Base-by-base conservation (phyloP, 1,140 invertebrate genomes). In the Drosophila kepulauana region DNA sequence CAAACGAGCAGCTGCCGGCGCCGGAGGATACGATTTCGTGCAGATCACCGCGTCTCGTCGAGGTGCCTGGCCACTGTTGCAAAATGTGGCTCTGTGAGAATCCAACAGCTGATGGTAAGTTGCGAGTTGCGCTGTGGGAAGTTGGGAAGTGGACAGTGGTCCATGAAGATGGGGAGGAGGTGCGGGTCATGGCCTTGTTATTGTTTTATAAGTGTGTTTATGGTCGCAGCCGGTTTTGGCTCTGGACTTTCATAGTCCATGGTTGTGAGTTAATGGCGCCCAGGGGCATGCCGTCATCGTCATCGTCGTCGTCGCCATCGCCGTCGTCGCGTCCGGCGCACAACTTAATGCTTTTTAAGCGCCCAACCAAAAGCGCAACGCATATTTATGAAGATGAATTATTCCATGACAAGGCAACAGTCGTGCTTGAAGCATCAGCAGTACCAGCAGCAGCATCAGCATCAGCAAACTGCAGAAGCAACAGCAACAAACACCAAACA, bases 31-130 rank as follows among this genome's bases (percentile, higher is more conserved):
- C 92, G 65, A 88, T 86, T 78, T 93, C 93, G 43, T 96, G 95
- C 92, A 92, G 93, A 82, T 93, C 95, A 78, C 95, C 96, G 2
- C 93, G 94, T 35, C 93, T 97, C 30, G 94, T 96, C n/a, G 93
- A 95, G 61, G 93, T 96, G 13, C 94, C 94, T 6, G 95, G 94
- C 16, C 94, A 95, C 71, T 96, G 96, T 85, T 96, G 96, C 87
- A 93, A 95, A 64, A 95, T 96, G 91, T 96, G 96, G 96, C 94
- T 95, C 84, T 96, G 96, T 91, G 95, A 95, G 87, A 94, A 93
- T 76, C 93, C 94, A 80, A 93, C 93, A 93, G 94, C 94, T 94
- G 92, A 93, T 85, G 92, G 92, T 93, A 91, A 92, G 91, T 87
- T 71, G 11, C 67, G 68, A 61, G 10, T 35, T 5, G 0, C 56